phyloP scores from a whole-genome alignment of 2,113 vertebrate genomes.

The Thalassarche chlororhynchos region DNA sequence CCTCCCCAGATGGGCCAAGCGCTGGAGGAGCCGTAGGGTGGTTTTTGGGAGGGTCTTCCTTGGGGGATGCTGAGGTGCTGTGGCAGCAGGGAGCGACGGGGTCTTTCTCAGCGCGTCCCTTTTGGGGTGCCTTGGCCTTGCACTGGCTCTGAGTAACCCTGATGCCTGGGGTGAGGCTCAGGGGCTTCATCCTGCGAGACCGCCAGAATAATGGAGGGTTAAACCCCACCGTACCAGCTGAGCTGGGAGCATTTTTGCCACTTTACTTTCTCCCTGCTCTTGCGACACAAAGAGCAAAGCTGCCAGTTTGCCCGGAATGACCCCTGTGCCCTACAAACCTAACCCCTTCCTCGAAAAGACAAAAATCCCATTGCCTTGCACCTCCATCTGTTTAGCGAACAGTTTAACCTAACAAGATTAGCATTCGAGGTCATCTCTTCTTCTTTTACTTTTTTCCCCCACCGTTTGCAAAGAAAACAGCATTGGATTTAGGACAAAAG shows the following conservation, averaged over 20 bases:
- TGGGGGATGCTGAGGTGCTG: not conserved
- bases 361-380: conserved; percentile 45
- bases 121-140: not conserved
- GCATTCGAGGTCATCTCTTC: conserved; percentile 36
- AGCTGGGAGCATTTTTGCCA: not conserved
- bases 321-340: conserved; percentile 44
- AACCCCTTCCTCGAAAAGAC: conserved; percentile 28
- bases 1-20: not conserved
- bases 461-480: conserved; percentile 54
- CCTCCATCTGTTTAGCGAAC: conserved; percentile 66
- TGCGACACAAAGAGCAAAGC: conserved; percentile 46
- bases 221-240: not conserved
- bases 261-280: not conserved
- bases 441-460: not conserved
- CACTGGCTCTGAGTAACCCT: not conserved
- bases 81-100: not conserved
- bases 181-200: not conserved
- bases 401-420: conserved; percentile 76
- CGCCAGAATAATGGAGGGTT: not conserved
- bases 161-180: accelerated
- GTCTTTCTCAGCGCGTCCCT: not conserved
- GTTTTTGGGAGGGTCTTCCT: not conserved
- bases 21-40: accelerated
- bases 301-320: conserved; percentile 39
- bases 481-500: conserved; percentile 60